Percentiles rank a stretch among this genome's conserved stretches.
Conservation (phyloP, 2,888 invertebrate species). For the Timandra comae region DNA sequence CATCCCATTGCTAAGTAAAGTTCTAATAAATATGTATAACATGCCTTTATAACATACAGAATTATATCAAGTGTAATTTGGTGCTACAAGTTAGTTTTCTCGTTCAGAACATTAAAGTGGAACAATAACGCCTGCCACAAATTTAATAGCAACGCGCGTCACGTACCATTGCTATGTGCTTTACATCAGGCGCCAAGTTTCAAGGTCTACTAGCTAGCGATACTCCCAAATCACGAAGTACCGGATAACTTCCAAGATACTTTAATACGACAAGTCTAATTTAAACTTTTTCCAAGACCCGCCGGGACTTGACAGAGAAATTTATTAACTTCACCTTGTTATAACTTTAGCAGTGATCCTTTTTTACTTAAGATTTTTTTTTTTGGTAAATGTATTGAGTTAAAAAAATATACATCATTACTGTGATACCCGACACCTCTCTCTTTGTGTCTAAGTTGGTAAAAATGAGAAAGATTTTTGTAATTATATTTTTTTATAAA, state of each 20-base stretch:
- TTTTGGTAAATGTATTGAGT: conserved; percentile 8
- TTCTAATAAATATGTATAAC: too few species aligned
- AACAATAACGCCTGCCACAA: conserved; percentile 2
- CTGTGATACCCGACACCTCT: neutral
- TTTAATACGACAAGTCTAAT: conserved; percentile 29
- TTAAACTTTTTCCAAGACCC: conserved; percentile 27
- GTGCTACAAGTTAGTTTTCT: too few species aligned
- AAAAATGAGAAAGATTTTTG: too few species aligned
- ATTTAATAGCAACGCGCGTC: neutral
- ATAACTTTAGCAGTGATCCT: conserved; percentile 21
- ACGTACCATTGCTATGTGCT: conserved; percentile 5
- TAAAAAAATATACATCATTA: conserved; percentile 1
- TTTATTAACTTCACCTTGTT: conserved; percentile 28
- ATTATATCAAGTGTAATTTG: too few species aligned
- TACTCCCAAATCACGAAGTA: conserved; percentile 13
- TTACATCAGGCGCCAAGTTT: conserved; percentile 8
- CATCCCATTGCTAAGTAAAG: too few species aligned
- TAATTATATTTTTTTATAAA: too few species aligned
- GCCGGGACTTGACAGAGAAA: conserved; percentile 25
- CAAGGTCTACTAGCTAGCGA: conserved; percentile 6
- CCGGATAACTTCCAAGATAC: conserved; percentile 20
- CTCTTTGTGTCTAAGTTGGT: too few species aligned
- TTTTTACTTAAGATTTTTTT: conserved; percentile 14
- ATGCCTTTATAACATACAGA: too few species aligned
- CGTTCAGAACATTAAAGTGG: too few species aligned